Conservation (phyloP, 1,140 invertebrate genomes). For the Thaumetopoea pityocampa region DNA sequence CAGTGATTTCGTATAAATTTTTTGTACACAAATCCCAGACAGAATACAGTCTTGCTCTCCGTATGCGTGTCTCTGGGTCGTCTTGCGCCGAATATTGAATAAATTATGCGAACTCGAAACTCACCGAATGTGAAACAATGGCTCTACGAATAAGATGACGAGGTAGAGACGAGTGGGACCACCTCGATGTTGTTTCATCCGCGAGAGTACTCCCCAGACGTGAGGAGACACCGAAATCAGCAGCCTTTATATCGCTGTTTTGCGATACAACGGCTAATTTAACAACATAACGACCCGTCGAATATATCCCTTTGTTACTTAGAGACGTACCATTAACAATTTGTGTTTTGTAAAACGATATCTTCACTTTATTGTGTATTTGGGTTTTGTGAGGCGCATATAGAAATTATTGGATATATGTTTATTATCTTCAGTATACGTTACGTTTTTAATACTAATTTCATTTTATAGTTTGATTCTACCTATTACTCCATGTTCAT, state of each 20-base stretch:
- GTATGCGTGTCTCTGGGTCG: background rate
- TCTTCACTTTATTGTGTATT: too few relatives aligned
- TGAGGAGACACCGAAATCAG: constrained; percentile 11
- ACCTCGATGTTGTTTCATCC: constrained; percentile 1
- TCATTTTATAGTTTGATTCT: too few relatives aligned
- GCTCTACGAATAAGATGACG: background rate
- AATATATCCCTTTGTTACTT: too few relatives aligned
- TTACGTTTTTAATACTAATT: too few relatives aligned
- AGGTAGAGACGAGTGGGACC: background rate
- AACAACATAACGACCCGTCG: constrained; percentile 10
- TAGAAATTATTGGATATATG: too few relatives aligned
- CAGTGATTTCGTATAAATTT: too few relatives aligned
- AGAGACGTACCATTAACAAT: too few relatives aligned
- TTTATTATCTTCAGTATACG: too few relatives aligned
- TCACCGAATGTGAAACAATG: constrained; percentile 4
- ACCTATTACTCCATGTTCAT: too few relatives aligned
- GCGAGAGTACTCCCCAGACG: background rate
- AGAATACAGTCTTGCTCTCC: constrained; percentile 1
- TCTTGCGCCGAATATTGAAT: constrained; percentile 11
- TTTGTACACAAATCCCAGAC: constrained; percentile 1
- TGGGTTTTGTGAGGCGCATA: too few relatives aligned
- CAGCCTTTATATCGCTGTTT: constrained; percentile 5
- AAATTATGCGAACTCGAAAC: constrained; percentile 7
- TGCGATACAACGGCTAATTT: constrained; percentile 15
- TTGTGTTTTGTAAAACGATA: too few relatives aligned